Evolutionary conservation across 2,113 vertebrate genomes (phyloP).

Genomic region (Ailurus styani): DNA sequence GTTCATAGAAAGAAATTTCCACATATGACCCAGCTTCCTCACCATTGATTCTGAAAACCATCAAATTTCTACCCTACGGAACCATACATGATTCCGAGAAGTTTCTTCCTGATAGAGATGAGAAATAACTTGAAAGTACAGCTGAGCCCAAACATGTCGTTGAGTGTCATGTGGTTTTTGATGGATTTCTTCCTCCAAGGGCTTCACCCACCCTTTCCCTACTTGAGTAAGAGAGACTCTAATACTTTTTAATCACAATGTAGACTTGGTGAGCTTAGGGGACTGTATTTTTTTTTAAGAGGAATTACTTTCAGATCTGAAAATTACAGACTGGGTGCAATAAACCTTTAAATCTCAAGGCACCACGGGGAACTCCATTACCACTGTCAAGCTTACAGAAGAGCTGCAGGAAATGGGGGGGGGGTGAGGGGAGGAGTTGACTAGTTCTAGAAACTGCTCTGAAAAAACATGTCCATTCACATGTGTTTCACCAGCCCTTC

Average conservation of each 20-base stretch:
- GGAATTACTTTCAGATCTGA: slow-evolving; percentile 21
- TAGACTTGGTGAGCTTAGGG: not conserved
- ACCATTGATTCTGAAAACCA: not conserved
- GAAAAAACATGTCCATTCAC: not conserved
- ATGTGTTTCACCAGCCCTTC: not conserved
- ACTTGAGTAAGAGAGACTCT: not conserved
- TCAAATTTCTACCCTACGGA: not conserved
- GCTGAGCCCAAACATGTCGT: not conserved
- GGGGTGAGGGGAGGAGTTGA: not conserved
- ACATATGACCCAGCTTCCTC: slow-evolving; percentile 27
- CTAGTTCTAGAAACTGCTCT: not conserved
- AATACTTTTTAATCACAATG: not conserved
- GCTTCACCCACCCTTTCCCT: not conserved
- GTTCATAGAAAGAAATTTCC: slow-evolving; percentile 31
- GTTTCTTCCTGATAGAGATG: not conserved
- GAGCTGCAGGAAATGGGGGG: no score
- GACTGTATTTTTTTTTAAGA: not conserved
- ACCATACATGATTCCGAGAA: not conserved
- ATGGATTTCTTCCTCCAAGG: not conserved
- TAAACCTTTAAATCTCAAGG: not conserved
- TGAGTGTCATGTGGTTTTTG: not conserved
- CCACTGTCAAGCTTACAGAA: not conserved
- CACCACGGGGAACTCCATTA: not conserved
- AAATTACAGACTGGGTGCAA: not conserved
- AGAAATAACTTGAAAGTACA: not conserved